These are phyloP conservation scores for Sphaerophoria rueppellii DNA, from an alignment of 2,888 invertebrate genomes.

Conservation along the genomic window DNA sequence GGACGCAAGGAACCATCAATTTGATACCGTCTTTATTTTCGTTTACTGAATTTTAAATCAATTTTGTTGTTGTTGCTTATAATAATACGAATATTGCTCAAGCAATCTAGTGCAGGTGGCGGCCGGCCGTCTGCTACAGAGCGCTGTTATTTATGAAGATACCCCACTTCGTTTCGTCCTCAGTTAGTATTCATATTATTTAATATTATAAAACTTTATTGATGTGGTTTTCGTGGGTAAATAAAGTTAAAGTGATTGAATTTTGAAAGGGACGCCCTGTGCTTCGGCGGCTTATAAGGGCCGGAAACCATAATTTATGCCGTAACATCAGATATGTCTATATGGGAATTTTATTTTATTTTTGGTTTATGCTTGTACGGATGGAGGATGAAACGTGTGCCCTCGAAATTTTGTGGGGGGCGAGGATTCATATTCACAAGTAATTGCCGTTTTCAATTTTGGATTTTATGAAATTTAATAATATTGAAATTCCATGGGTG, in stretches of 20 bases:
- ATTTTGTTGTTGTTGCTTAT: slow-evolving; percentile 5
- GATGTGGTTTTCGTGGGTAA: slow-evolving; percentile 53
- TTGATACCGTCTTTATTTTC: slow-evolving; percentile 39
- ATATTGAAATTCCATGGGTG: background rate
- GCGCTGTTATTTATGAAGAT: slow-evolving; percentile 44
- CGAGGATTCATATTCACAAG: background rate
- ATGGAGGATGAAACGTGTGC: background rate
- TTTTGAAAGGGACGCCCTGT: background rate
- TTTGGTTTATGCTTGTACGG: background rate
- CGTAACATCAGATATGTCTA: background rate
- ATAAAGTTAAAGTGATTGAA: slow-evolving; percentile 35
- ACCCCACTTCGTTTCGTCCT: background rate
- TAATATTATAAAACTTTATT: slow-evolving; percentile 58
- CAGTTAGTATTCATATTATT: slow-evolving; percentile 19
- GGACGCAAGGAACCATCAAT: slow-evolving; percentile 7
- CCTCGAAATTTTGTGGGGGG: background rate
- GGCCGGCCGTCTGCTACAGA: slow-evolving; percentile 53
- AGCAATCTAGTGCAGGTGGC: slow-evolving; percentile 61
- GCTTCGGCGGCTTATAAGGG: background rate
- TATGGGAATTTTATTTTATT: background rate
- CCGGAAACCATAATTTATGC: background rate
- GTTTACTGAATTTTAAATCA: slow-evolving; percentile 61
- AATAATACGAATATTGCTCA: background rate
- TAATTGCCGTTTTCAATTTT: slow-evolving; percentile 46
- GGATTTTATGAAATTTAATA: slow-evolving; percentile 19